Evolutionary conservation across 2,797 vertebrate species (phyloP).

Genomic region (Karalla daura): DNA sequence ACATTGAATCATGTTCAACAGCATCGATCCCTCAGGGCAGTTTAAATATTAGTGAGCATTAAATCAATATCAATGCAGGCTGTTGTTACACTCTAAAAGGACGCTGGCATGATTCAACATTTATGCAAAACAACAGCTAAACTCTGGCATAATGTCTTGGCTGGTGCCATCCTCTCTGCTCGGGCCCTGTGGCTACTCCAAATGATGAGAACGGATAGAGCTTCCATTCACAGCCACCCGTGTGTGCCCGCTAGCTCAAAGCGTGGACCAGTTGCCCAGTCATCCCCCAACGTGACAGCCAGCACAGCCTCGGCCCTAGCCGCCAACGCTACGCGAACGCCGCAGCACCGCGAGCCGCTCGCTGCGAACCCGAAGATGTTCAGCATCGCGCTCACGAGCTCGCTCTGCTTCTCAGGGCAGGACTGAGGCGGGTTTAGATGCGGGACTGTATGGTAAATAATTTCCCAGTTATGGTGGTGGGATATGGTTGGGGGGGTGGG

Average conservation of each 20-base stretch:
- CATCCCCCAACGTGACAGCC: slow-evolving; percentile 64
- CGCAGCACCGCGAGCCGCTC: slow-evolving; percentile 36
- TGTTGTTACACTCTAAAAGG: slow-evolving; percentile 78
- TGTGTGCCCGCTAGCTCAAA: slow-evolving; percentile 74
- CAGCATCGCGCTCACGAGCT: slow-evolving; percentile 11
- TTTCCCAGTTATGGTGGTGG: too few relatives aligned
- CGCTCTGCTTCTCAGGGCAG: slow-evolving; percentile 24
- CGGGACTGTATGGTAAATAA: slow-evolving; percentile 53
- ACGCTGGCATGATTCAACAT: slow-evolving; percentile 83
- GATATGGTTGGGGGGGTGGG: slow-evolving; percentile 25
- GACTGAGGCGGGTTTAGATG: slow-evolving; percentile 19
- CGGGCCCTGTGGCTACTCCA: slow-evolving; percentile 76
- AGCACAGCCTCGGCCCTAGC: slow-evolving; percentile 37
- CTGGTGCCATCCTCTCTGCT: slow-evolving; percentile 73
- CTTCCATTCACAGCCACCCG: slow-evolving; percentile 74
- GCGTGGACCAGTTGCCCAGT: slow-evolving; percentile 68
- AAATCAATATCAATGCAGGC: slow-evolving; percentile 81
- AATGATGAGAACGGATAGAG: slow-evolving; percentile 75
- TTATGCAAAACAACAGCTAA: slow-evolving; percentile 84
- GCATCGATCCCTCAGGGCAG: slow-evolving; percentile 77
- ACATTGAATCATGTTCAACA: slow-evolving; percentile 77
- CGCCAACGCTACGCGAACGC: slow-evolving; percentile 42
- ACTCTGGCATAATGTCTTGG: slow-evolving; percentile 82
- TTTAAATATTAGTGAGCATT: slow-evolving; percentile 84
- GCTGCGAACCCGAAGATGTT: slow-evolving; percentile 32